These are phyloP conservation scores for Hucho hucho DNA, from an alignment of 2,113 vertebrate species.

Conservation along the genomic window DNA sequence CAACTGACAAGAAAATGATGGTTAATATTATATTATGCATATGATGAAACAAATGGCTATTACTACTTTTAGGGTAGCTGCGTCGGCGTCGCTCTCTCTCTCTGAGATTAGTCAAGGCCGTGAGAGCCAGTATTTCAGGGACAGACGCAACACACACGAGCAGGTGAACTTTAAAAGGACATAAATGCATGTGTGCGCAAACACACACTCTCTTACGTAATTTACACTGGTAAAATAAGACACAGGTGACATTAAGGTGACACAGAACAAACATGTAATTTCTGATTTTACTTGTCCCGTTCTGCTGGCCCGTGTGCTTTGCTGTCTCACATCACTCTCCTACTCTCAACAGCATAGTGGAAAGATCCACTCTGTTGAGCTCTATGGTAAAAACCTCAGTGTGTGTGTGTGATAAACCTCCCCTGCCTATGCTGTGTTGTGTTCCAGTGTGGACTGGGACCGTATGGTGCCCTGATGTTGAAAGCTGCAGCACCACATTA, in stretches of 20 bases:
- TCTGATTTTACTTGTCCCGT: not conserved
- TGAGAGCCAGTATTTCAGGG: not conserved
- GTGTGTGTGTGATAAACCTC: not conserved
- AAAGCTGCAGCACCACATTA: not conserved
- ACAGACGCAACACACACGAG: not conserved
- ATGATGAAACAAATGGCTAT: too few relatives aligned
- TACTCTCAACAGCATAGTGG: not conserved
- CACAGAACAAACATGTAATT: not conserved
- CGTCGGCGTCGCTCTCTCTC: not conserved
- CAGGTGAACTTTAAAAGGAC: too few relatives aligned
- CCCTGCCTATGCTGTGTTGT: not conserved
- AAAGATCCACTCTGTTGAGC: not conserved
- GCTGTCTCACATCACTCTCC: not conserved
- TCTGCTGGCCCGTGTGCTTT: not conserved
- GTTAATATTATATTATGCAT: too few relatives aligned
- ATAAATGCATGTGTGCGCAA: not conserved
- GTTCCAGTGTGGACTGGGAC: not conserved
- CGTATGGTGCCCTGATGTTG: not conserved
- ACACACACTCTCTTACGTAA: not conserved
- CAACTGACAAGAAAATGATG: too few relatives aligned
- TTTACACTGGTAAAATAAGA: too few relatives aligned
- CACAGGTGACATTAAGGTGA: not conserved
- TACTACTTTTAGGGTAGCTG: not conserved
- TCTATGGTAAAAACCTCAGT: not conserved
- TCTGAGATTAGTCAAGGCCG: constrained; percentile 25